Conservation (phyloP, 2,113 vertebrate species). For the Neotragus pygmaeus region DNA sequence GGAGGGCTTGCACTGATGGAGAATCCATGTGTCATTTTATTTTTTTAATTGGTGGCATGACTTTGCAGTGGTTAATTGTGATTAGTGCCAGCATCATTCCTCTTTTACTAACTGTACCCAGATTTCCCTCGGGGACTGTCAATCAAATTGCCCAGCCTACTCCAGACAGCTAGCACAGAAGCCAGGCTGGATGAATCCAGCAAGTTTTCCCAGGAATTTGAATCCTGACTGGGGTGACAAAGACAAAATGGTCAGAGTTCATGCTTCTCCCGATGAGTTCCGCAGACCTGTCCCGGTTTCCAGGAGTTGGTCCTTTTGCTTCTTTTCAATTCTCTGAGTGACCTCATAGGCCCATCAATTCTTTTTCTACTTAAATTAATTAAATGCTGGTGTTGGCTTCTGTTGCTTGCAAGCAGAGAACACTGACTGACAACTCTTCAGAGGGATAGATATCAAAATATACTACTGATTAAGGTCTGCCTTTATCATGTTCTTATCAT, state of each 20-base stretch:
- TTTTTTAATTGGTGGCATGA: not conserved
- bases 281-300: not conserved
- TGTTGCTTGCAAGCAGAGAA: not conserved
- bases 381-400: not conserved
- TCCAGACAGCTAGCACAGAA: not conserved
- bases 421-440: not conserved
- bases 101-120: not conserved
- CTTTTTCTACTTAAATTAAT: not conserved
- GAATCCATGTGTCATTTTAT: not conserved
- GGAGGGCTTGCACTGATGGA: not conserved
- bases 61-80: not conserved
- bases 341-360: not conserved
- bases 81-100: not conserved
- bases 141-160: not conserved
- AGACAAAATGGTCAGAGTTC: not conserved
- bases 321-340: not conserved
- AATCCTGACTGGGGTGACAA: not conserved
- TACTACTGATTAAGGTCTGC: not conserved
- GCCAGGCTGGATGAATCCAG: not conserved
- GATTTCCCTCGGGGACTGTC: not conserved
- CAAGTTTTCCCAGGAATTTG: not conserved
- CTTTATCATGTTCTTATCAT: not conserved
- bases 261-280: not conserved
- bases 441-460: not conserved
- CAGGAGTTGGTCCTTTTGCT: not conserved